A percentile compares a stretch with the other conserved stretches of the same genome.
Conservation (phyloP, 2,797 vertebrate species). For the Lacerta bilineata region DNA sequence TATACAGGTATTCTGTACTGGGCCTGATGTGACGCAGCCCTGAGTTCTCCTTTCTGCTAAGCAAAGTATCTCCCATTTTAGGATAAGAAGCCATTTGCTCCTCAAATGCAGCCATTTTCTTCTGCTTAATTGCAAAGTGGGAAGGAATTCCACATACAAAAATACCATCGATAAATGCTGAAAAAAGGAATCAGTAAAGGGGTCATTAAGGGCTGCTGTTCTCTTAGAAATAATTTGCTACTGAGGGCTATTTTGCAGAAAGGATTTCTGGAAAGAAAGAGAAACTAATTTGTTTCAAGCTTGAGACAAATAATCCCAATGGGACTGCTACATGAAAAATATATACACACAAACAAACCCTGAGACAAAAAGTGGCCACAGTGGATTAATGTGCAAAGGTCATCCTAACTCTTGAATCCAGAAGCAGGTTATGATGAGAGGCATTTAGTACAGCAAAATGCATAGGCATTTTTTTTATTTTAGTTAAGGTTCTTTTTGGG, state of each 20-base stretch:
- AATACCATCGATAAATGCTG: slow-evolving; percentile 41
- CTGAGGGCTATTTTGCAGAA: slow-evolving; percentile 66
- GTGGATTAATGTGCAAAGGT: slow-evolving; percentile 56
- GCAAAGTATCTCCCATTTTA: background rate
- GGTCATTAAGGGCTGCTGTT: slow-evolving; percentile 14
- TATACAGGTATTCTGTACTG: background rate
- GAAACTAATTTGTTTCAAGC: slow-evolving; percentile 70
- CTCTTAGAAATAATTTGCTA: slow-evolving; percentile 46
- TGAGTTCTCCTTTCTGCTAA: background rate
- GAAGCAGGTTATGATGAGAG: slow-evolving; percentile 50
- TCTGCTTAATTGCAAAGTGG: background rate
- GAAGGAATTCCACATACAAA: background rate
- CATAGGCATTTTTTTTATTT: background rate
- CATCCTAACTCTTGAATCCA: slow-evolving; percentile 63
- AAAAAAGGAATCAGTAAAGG: slow-evolving; percentile 48
- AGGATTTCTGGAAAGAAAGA: slow-evolving; percentile 69
- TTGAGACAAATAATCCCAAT: slow-evolving; percentile 72
- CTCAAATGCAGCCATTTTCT: slow-evolving; percentile 2
- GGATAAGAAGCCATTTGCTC: slow-evolving; percentile 6
- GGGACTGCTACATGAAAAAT: slow-evolving; percentile 55
- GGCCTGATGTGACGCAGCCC: background rate
- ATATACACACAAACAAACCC: slow-evolving; percentile 60
- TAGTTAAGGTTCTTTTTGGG: background rate
- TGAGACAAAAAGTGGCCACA: slow-evolving; percentile 64
- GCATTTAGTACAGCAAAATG: background rate